Percentiles rank a stretch among this genome's conserved stretches.
Evolutionary conservation across 2,797 vertebrate genomes (phyloP).

Genomic region (Takifugu rubripes): DNA sequence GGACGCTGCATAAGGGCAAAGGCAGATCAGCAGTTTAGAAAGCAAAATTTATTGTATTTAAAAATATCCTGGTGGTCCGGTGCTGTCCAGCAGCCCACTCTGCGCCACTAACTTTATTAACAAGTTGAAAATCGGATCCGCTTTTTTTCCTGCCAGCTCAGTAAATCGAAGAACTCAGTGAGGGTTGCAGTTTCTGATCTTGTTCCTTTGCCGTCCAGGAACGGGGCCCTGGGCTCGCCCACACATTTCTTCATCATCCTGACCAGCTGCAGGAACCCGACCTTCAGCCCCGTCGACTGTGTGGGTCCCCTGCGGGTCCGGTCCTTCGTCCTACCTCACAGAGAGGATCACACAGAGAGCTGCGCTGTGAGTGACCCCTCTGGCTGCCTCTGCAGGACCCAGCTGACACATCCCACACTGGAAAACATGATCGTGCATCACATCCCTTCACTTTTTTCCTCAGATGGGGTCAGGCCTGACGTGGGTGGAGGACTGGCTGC

Average conservation of each 20-base stretch:
- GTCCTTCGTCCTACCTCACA: slow-evolving; percentile 89
- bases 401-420: background rate
- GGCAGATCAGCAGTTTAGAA: too few species aligned
- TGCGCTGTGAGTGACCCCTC: slow-evolving; percentile 83
- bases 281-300: slow-evolving; percentile 69
- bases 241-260: slow-evolving; percentile 93
- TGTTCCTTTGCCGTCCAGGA: slow-evolving; percentile 29
- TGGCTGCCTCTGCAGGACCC: too few species aligned
- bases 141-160: too few species aligned
- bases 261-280: slow-evolving; percentile 80
- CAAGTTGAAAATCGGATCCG: too few species aligned
- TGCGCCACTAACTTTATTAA: too few species aligned
- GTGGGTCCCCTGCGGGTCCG: slow-evolving; percentile 66
- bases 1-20: too few species aligned
- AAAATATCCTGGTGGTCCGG: too few species aligned
- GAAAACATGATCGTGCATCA: background rate
- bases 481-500: slow-evolving; percentile 85
- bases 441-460: background rate
- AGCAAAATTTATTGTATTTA: too few species aligned
- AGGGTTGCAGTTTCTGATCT: background rate
- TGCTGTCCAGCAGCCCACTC: too few species aligned
- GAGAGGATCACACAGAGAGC: slow-evolving; percentile 83
- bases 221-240: slow-evolving; percentile 72
- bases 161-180: too few species aligned
- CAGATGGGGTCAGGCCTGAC: slow-evolving; percentile 66